Base-by-base conservation (phyloP, 2,797 vertebrate species). In the Telmatherina bonti region DNA sequence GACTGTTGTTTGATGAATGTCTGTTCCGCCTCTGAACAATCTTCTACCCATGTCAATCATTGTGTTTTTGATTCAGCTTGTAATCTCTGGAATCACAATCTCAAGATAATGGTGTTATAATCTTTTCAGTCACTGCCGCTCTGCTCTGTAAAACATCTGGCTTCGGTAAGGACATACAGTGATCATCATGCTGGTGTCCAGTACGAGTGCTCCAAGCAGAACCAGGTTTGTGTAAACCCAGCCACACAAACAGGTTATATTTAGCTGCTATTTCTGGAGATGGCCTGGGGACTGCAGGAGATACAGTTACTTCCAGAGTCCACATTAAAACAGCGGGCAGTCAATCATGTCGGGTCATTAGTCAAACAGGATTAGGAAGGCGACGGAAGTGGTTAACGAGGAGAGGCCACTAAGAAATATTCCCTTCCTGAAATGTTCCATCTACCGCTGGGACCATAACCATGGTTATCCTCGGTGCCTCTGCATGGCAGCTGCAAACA, bases 301-400 rank as follows among this genome's bases (percentile, higher is more conserved):
- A 95, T 96, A 79, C 89, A 63, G 91, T 95, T 95, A 93, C 94
- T 90, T 88, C 85, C 70, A 64, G 86, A 85, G 86, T 81, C 88
- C 65, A 79, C 81, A 85, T 89, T 89, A 87, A 91, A 88, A 85
- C 71, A 93, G 83, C 91, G 90, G 85, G 86, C 92, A 85, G 81
- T 90, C 81, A 85, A 91, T 92, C 87, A 88, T 89, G 91, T 81
- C 43, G 29, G 75, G 29, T 58, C 64, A 55, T 82, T 74, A 69
- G 60, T 79, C 85, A 84, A 18, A 78, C 55, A 11, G 66, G 72
- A 84, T 89, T 85, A 82, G 38, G 74, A 67, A 56, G 69, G 78
- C 29, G 58, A 76, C 76, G 53, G 35, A 24, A 72, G 79, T 72
- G 38, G 70, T 73, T 84, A 88, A 83, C 12, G 20, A 86, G 79